Conservation (phyloP, 2,113 vertebrate genomes). For the Castor canadensis region DNA sequence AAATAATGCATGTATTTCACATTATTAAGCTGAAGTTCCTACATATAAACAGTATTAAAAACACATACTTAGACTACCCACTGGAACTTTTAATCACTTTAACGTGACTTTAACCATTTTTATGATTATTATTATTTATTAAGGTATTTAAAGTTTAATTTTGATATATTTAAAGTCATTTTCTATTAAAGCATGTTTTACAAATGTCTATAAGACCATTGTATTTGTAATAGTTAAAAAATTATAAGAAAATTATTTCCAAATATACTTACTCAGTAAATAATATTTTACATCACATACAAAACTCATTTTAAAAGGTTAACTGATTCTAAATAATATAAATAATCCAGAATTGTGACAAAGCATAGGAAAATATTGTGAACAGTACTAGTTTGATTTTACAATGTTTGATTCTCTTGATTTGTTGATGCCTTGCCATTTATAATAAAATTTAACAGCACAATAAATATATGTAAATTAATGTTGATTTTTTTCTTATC, state of each 20-base stretch:
- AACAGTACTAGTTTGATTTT: no score
- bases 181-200: neutral
- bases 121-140: neutral
- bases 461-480: constrained; percentile 34
- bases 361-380: neutral
- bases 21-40: neutral
- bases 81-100: neutral
- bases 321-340: neutral
- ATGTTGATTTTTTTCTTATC: constrained; percentile 13
- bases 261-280: neutral
- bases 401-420: neutral
- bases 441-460: neutral
- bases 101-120: neutral
- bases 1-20: neutral
- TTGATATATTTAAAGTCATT: neutral
- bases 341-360: neutral
- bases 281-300: neutral
- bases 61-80: neutral
- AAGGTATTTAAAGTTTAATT: neutral
- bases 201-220: neutral
- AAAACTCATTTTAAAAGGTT: neutral
- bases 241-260: neutral
- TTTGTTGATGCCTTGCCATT: neutral
- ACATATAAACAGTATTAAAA: neutral
- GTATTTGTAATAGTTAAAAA: neutral